Conservation (phyloP, 2,888 invertebrate species). For the Cryptus armator region DNA sequence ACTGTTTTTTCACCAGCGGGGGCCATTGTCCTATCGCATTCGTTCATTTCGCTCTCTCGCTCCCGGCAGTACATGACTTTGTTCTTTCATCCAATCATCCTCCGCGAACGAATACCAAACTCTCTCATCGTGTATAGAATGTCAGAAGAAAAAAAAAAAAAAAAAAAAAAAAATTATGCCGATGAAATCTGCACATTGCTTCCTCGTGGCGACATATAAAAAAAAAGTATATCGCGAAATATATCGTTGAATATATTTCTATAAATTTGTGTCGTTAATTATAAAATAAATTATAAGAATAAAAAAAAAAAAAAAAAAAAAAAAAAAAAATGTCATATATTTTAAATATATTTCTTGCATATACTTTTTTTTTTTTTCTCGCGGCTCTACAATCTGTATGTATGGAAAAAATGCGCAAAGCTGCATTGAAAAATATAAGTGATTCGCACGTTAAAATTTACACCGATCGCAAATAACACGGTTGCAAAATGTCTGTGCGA, state of each 20-base stretch:
- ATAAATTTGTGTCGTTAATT: not conserved
- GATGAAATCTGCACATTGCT: not conserved
- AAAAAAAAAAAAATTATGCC: conserved; percentile 55
- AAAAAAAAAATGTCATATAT: too few relatives aligned
- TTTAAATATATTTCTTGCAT: too few relatives aligned
- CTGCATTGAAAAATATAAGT: too few relatives aligned
- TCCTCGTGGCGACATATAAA: too few relatives aligned
- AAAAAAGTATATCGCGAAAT: too few relatives aligned
- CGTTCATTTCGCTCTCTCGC: conserved; percentile 57
- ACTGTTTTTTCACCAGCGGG: conserved; percentile 79
- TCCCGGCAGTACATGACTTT: conserved; percentile 70
- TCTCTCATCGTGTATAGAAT: conserved; percentile 72
- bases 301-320: too few relatives aligned
- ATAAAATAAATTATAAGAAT: not conserved
- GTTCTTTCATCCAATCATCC: conserved; percentile 71
- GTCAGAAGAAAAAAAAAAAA: conserved; percentile 64
- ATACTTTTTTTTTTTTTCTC: too few relatives aligned
- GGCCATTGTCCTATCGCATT: conserved; percentile 68
- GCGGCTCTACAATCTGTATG: too few relatives aligned
- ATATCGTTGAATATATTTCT: too few relatives aligned
- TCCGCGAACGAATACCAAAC: conserved; percentile 69
- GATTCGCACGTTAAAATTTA: not conserved
- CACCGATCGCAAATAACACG: not conserved
- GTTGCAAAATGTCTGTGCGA: conserved; percentile 19
- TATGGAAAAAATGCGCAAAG: too few relatives aligned